Evolutionary conservation across 2,113 vertebrate genomes (phyloP).

Genomic region (Daphoenositta chrysoptera): DNA sequence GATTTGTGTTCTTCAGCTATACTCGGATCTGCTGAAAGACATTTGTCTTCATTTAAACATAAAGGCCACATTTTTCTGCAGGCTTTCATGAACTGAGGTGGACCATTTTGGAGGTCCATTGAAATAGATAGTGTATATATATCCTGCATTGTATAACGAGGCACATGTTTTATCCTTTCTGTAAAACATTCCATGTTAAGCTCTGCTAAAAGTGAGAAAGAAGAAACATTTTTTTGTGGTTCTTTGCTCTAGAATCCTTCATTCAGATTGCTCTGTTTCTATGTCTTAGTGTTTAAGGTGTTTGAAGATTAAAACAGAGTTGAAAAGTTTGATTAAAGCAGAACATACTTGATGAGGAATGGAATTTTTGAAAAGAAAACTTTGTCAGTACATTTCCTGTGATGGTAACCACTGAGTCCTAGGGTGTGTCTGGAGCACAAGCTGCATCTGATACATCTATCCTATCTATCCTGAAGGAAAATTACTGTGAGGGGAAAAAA

Average conservation of each 20-base stretch:
- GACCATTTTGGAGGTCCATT: background rate
- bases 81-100: background rate
- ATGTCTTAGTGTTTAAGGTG: background rate
- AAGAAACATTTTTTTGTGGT: background rate
- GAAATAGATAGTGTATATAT: background rate
- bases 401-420: background rate
- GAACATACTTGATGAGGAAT: background rate
- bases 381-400: background rate
- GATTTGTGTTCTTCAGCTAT: background rate
- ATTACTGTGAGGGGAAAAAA: accelerated
- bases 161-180: background rate
- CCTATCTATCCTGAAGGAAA: background rate
- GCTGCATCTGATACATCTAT: background rate
- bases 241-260: background rate
- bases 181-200: background rate
- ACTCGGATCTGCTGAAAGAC: background rate
- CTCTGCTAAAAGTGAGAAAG: background rate
- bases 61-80: background rate
- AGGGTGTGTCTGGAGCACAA: background rate
- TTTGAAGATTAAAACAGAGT: background rate
- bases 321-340: background rate
- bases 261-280: background rate
- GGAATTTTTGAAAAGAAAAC: background rate
- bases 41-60: background rate
- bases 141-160: background rate